These are phyloP conservation scores for Agrenia bidenticulata DNA, from an alignment of 2,888 invertebrate genomes.

Conservation along the genomic window DNA sequence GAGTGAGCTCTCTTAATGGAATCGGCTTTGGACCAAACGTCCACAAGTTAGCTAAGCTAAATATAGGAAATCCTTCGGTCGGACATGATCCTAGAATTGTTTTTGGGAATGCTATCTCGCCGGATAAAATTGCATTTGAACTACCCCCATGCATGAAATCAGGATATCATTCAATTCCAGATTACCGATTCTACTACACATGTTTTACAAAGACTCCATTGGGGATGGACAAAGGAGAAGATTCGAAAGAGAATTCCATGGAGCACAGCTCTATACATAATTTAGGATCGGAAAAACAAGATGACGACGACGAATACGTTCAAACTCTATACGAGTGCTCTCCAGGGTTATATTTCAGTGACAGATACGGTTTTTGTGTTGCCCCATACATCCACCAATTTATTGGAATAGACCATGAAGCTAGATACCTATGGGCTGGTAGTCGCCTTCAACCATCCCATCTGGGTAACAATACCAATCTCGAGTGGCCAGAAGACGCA, in stretches of 20 bases:
- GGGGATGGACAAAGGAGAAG: slow-evolving; percentile 25
- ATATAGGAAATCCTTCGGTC: slow-evolving; percentile 19
- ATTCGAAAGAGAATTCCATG: slow-evolving; percentile 35
- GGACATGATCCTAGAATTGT: slow-evolving; percentile 26
- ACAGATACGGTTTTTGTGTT: slow-evolving; percentile 45
- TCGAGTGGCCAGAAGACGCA: slow-evolving; percentile 14
- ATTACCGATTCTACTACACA: slow-evolving; percentile 45
- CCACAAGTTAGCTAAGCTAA: slow-evolving; percentile 25
- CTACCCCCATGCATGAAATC: slow-evolving; percentile 32
- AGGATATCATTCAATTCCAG: slow-evolving; percentile 42
- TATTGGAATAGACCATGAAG: slow-evolving; percentile 28
- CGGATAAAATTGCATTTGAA: slow-evolving; percentile 22
- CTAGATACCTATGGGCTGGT: slow-evolving; percentile 40
- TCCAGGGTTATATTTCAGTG: slow-evolving; percentile 40
- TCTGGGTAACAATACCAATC: slow-evolving; percentile 1
- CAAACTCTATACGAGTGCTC: slow-evolving; percentile 42
- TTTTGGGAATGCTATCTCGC: slow-evolving; percentile 30
- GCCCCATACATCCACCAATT: slow-evolving; percentile 43
- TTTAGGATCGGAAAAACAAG: too few relatives aligned
- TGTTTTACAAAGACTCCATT: slow-evolving; percentile 29
- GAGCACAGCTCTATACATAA: too few relatives aligned
- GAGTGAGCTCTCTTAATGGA: slow-evolving; percentile 21
- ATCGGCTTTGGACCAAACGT: slow-evolving; percentile 20
- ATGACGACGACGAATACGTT: slow-evolving; percentile 35
- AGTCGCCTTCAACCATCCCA: slow-evolving; percentile 17